These are phyloP conservation scores for Drosophila algonquin DNA, from an alignment of 2,888 invertebrate genomes.

Conservation along the genomic window DNA sequence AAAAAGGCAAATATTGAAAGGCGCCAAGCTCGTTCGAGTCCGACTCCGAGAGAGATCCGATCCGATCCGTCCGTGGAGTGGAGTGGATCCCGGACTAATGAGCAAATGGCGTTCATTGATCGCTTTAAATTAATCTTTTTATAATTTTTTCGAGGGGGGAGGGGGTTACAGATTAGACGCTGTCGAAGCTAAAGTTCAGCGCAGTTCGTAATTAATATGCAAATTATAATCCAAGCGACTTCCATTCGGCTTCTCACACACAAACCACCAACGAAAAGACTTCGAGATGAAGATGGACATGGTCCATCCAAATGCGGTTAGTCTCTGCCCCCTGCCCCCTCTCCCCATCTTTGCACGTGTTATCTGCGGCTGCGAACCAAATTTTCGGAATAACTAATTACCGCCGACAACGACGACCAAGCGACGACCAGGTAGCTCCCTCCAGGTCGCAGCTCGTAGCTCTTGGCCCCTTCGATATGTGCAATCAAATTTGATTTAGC, in stretches of 20 bases:
- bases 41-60: slow-evolving; percentile 50
- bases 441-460: too few species aligned
- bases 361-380: slow-evolving; percentile 41
- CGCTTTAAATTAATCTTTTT: slow-evolving; percentile 79
- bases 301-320: slow-evolving; percentile 43
- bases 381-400: slow-evolving; percentile 63
- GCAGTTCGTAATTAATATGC: slow-evolving; percentile 78
- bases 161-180: slow-evolving; percentile 77
- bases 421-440: slow-evolving; percentile 22
- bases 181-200: slow-evolving; percentile 74
- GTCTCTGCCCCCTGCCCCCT: slow-evolving; percentile 5
- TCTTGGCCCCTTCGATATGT: slow-evolving; percentile 27
- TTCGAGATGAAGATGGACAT: slow-evolving; percentile 38
- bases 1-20: slow-evolving; percentile 11
- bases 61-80: not conserved
- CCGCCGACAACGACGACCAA: not conserved
- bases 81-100: slow-evolving; percentile 56
- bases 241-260: slow-evolving; percentile 49
- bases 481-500: slow-evolving; percentile 70
- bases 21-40: slow-evolving; percentile 61
- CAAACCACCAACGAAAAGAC: slow-evolving; percentile 18
- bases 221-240: slow-evolving; percentile 67
- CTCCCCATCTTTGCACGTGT: slow-evolving; percentile 46
- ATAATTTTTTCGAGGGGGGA: slow-evolving; percentile 58
- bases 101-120: slow-evolving; percentile 79